These are phyloP conservation scores for Zenarchopterus dispar DNA, from an alignment of 2,797 vertebrate species.

Conservation along the genomic window DNA sequence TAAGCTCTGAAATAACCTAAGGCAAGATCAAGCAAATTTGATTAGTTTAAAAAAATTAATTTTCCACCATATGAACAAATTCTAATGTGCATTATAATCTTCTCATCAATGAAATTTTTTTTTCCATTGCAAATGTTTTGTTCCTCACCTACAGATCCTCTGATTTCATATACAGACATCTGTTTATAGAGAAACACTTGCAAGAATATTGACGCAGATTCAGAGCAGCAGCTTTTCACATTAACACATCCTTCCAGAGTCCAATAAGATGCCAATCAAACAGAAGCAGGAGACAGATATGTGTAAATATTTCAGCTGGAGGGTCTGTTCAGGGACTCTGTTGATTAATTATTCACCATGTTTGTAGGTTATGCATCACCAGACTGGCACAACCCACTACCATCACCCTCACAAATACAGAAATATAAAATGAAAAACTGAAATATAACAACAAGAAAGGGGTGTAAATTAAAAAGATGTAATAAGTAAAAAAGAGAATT, in stretches of 20 bases:
- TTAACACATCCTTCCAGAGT: conserved; percentile 17
- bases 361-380: conserved; percentile 17
- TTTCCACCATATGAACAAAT: no score
- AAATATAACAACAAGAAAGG: neutral
- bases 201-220: conserved; percentile 2
- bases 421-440: conserved; percentile 18
- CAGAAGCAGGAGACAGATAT: conserved; percentile 13
- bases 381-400: conserved; percentile 5
- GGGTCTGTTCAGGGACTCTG: conserved; percentile 8
- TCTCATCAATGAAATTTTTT: no score
- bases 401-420: conserved; percentile 1
- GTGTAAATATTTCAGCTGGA: conserved; percentile 47
- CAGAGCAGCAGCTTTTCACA: conserved; percentile 20
- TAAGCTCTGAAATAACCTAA: no score
- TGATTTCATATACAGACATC: neutral
- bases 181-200: neutral
- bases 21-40: no score
- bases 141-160: neutral
- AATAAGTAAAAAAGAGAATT: neutral
- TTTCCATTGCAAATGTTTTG: no score
- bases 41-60: no score
- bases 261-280: conserved; percentile 67
- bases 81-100: no score
- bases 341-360: conserved; percentile 54
- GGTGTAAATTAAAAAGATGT: neutral